Evolutionary conservation across 2,888 invertebrate genomes (phyloP).

Genomic region (Metallyticus violacea): DNA sequence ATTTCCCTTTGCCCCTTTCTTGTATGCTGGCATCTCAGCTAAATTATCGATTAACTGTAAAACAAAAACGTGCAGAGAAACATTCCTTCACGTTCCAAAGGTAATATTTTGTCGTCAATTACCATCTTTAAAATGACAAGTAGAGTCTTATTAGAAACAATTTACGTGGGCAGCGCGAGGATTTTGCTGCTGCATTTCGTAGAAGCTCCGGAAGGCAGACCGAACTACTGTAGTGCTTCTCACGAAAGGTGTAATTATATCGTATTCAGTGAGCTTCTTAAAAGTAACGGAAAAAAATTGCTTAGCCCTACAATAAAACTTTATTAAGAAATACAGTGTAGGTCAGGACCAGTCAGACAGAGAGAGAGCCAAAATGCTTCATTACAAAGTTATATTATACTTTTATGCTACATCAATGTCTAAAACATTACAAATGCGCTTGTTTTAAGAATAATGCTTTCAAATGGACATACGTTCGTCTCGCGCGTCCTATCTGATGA

Average conservation of each 20-base stretch:
- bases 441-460: too few species aligned
- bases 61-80: neutral
- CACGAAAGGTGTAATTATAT: neutral
- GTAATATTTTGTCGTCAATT: neutral
- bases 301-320: too few species aligned
- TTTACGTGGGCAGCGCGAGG: neutral
- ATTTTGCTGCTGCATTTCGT: neutral
- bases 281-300: too few species aligned
- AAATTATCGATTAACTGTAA: neutral
- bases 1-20: neutral
- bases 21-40: too few species aligned
- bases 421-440: too few species aligned
- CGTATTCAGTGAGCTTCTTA: neutral
- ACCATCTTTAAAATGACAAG: neutral
- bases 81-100: neutral
- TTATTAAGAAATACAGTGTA: too few species aligned
- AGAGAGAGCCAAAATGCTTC: too few species aligned
- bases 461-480: too few species aligned
- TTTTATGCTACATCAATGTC: too few species aligned
- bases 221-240: neutral
- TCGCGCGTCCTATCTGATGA: too few species aligned
- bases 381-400: too few species aligned
- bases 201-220: neutral
- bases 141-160: neutral
- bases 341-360: too few species aligned